Conservation (phyloP, 2,113 vertebrate species). For the Hipposideros armiger region DNA sequence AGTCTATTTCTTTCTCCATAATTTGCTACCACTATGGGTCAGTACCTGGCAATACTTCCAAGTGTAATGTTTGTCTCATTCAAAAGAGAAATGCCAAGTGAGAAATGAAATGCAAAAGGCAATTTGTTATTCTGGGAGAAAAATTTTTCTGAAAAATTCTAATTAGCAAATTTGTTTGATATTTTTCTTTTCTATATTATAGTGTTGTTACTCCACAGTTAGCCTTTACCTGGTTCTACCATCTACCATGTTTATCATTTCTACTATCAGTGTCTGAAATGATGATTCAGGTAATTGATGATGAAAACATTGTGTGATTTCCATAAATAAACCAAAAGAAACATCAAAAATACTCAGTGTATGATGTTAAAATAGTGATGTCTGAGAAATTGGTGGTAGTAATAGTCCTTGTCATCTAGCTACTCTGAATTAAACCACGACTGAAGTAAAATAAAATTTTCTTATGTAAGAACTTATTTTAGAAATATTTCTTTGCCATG, state of each 20-base stretch:
- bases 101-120: neutral
- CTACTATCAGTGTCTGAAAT: neutral
- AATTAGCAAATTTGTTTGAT: neutral
- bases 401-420: neutral
- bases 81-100: neutral
- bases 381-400: neutral
- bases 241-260: neutral
- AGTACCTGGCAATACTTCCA: neutral
- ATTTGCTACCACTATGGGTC: neutral
- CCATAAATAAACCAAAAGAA: neutral
- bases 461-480: conserved; percentile 27
- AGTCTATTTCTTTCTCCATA: neutral
- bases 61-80: neutral
- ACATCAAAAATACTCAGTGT: neutral
- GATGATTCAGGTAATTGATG: neutral
- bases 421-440: neutral
- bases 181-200: conserved; percentile 9
- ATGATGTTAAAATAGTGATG: neutral
- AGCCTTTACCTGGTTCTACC: neutral
- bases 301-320: conserved; percentile 33
- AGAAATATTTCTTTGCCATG: conserved; percentile 4
- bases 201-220: neutral
- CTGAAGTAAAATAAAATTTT: conserved; percentile 9
- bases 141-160: conserved; percentile 14
- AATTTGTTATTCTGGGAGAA: conserved; percentile 2